These are phyloP conservation scores for Escarpia spicata DNA, from an alignment of 2,888 invertebrate species.

Conservation along the genomic window DNA sequence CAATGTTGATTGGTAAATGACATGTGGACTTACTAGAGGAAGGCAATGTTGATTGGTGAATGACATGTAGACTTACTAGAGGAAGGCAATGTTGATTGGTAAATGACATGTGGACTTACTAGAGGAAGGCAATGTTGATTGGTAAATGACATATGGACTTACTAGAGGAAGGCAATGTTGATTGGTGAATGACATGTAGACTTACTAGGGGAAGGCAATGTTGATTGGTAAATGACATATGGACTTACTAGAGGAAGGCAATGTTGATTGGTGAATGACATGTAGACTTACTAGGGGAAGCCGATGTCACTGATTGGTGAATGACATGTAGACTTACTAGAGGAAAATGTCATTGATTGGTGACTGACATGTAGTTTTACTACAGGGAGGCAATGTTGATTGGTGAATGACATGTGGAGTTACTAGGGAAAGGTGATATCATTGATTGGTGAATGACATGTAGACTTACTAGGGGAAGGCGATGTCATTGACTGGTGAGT, in stretches of 20 bases:
- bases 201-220: slow-evolving; percentile 83
- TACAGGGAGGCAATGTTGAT: slow-evolving; percentile 86
- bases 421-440: slow-evolving; percentile 86
- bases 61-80: too few relatives aligned
- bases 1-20: too few relatives aligned
- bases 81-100: too few relatives aligned
- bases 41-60: too few relatives aligned
- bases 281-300: slow-evolving; percentile 56
- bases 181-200: slow-evolving; percentile 45
- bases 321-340: too few relatives aligned
- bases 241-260: slow-evolving; percentile 80
- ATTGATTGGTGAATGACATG: slow-evolving; percentile 75
- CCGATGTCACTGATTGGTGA: too few relatives aligned
- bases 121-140: too few relatives aligned
- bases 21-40: too few relatives aligned
- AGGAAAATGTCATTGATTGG: too few relatives aligned
- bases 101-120: too few relatives aligned
- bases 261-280: slow-evolving; percentile 77
- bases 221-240: slow-evolving; percentile 74
- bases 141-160: too few relatives aligned
- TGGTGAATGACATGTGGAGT: slow-evolving; percentile 68
- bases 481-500: slow-evolving; percentile 80
- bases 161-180: too few relatives aligned
- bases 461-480: slow-evolving; percentile 81
- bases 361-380: slow-evolving; percentile 68